Base-by-base conservation (phyloP, 2,888 invertebrate species). In the Yponomeuta plumbellus region DNA sequence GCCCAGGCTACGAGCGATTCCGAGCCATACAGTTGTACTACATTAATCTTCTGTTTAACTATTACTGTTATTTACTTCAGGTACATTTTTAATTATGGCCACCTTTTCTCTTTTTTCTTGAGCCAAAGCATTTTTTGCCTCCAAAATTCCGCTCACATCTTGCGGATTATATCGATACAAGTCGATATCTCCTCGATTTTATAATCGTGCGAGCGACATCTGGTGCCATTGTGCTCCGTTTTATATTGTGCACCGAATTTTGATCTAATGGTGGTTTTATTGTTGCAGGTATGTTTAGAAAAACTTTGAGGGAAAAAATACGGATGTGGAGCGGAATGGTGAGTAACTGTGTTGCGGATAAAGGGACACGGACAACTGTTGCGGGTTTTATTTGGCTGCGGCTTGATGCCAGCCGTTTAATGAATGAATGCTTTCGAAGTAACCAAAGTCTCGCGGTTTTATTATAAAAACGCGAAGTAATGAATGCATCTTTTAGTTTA, bases 101-200 rank as follows among this genome's bases (percentile, higher is more conserved):
- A 34, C 5, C 17, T 17, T 52, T 17, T 52, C 44, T 6, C 13
- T 17, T 2, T 52, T 52, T 52, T 17, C 44, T 13, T 44, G 44
- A 13, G 13, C 44, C 13, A 17, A 17, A 52, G 2, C 13, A 5
- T 17, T 17, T n/a, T 61, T 61, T n/a, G 21, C 21, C 21, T 6
- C 1, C 21, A 22, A 20, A 20, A 78, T 79, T 72, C 80, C 82
- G 84, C 82, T 83, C 85, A 85, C 85, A 84, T 85, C 85, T 84
- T 80, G 72, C 72, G 70, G 34, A 71, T 72, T 70, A 70, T 71
- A 61, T 59, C 59, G 58, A 61, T 17, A 69, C 69, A 72, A 76
- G 76, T 81, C 69, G 70, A 70, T 69, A 69, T 64, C 26, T 75
- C 77, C 75, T 76, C 34, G 11, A 26, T n/a, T 22, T 74, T 76